Percentiles rank a stretch among this genome's conserved stretches.
Evolutionary conservation across 2,113 vertebrate genomes (phyloP).

Genomic region (Zosterops borbonicus): DNA sequence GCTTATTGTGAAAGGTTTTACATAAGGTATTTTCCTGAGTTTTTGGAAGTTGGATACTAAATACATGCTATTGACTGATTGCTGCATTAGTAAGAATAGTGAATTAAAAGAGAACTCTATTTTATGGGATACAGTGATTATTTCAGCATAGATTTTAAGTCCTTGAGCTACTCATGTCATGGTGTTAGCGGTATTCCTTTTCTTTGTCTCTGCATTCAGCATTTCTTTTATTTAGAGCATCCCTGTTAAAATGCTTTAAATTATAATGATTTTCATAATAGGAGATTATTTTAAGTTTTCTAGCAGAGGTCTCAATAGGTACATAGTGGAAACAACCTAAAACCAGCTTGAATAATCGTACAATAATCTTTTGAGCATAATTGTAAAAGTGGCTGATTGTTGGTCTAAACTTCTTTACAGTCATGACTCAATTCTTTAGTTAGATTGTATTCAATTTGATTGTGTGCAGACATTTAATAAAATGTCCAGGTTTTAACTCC

Average conservation of each 20-base stretch:
- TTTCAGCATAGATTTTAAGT: background rate
- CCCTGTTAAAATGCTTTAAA: background rate
- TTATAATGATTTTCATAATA: background rate
- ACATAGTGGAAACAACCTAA: background rate
- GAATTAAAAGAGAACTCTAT: background rate
- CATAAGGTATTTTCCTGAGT: background rate
- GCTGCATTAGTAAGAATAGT: background rate
- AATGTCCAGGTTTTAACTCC: background rate
- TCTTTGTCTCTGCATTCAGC: background rate
- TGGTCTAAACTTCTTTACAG: background rate
- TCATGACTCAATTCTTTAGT: background rate
- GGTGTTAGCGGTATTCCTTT: background rate
- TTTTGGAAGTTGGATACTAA: background rate
- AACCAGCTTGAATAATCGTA: background rate
- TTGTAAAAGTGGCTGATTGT: background rate
- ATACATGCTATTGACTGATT: background rate
- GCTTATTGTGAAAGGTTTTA: background rate
- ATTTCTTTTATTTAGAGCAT: background rate
- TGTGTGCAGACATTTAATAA: background rate
- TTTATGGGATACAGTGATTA: background rate
- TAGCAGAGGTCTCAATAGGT: background rate
- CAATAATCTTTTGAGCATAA: background rate
- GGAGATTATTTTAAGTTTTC: background rate
- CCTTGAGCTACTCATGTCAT: background rate
- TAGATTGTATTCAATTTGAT: background rate